Percentiles rank a stretch among this genome's conserved stretches.
These are phyloP conservation scores for Euplagia quadripunctaria DNA, from an alignment of 2,888 invertebrate genomes.

Conservation along the genomic window DNA sequence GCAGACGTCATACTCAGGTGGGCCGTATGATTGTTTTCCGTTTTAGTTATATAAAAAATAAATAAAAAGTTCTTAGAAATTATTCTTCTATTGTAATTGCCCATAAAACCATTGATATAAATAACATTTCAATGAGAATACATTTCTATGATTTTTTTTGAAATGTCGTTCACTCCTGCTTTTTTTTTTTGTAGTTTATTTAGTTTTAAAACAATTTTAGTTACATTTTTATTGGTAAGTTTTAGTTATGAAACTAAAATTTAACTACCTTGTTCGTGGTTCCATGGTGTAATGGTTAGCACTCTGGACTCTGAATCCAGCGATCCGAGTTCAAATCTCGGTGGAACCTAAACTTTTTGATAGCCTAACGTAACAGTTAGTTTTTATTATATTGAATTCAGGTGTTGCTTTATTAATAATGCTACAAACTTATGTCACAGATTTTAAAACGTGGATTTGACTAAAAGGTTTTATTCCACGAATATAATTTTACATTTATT, in stretches of 20 bases:
- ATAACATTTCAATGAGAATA: background rate
- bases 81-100: background rate
- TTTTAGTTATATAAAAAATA: too few relatives aligned
- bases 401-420: background rate
- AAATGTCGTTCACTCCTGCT: too few relatives aligned
- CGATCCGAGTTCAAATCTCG: constrained; percentile 94
- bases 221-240: background rate
- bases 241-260: constrained; percentile 6
- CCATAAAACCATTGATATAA: background rate
- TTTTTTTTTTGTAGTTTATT: background rate
- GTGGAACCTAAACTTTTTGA: constrained; percentile 86
- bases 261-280: constrained; percentile 65
- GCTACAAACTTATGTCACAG: background rate
- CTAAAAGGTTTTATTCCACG: background rate
- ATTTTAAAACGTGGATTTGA: background rate
- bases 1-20: too few relatives aligned
- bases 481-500: background rate
- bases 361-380: background rate
- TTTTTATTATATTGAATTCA: background rate
- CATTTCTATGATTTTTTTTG: background rate
- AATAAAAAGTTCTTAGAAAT: too few relatives aligned
- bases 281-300: constrained; percentile 93
- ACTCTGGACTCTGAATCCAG: constrained; percentile 94
- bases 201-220: background rate
- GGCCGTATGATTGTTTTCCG: too few relatives aligned